Evolutionary conservation across 2,797 vertebrate genomes (phyloP).

Genomic region (Heteromormyrus szaboi): DNA sequence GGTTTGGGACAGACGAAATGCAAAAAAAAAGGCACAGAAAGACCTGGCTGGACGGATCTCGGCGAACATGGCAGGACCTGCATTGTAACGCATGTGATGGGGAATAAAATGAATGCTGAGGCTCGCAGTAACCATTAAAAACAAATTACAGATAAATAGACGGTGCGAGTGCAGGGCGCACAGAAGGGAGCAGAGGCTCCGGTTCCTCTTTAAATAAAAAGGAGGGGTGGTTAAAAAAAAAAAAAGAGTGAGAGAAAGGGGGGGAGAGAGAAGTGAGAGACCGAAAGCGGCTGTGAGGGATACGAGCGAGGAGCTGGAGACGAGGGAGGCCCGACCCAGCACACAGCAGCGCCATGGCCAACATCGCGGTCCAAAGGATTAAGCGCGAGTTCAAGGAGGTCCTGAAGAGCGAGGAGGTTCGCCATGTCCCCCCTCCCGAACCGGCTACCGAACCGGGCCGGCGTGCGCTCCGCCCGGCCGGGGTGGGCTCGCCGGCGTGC

Average conservation of each 20-base stretch:
- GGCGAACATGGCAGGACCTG: not conserved
- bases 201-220: not conserved
- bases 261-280: conserved; percentile 38
- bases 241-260: conserved; percentile 20
- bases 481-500: conserved; percentile 2
- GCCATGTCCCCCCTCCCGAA: not conserved
- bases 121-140: not conserved
- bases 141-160: not conserved
- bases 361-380: conserved; percentile 98
- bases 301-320: conserved; percentile 47
- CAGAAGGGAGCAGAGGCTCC: not conserved
- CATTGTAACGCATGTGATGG: not conserved
- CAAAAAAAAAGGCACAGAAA: not conserved
- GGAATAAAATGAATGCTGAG: not conserved
- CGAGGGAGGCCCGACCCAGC: conserved; percentile 57
- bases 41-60: not conserved
- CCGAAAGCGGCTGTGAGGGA: conserved; percentile 36
- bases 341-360: conserved; percentile 70
- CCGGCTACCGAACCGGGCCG: not conserved
- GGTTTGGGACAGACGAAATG: not conserved
- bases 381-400: conserved; percentile 99
- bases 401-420: conserved; percentile 91
- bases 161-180: not conserved
- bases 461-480: not conserved
- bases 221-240: not conserved